Evolutionary conservation across 2,888 invertebrate species (phyloP).

Genomic region (Papilio elwesi): DNA sequence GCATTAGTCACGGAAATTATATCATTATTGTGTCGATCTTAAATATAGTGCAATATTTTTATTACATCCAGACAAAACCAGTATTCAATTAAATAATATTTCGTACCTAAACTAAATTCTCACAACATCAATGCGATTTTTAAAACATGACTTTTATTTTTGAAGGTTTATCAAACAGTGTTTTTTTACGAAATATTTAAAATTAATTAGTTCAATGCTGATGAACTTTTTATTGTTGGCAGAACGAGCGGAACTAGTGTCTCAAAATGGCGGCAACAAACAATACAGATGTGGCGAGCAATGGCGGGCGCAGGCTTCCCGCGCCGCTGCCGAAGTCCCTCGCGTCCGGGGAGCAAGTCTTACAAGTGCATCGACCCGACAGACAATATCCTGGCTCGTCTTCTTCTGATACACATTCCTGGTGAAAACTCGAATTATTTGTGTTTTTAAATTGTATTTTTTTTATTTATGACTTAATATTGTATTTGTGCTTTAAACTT

Average conservation of each 20-base stretch:
- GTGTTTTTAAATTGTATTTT: background rate
- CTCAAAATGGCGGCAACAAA: conserved; percentile 61
- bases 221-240: conserved; percentile 22
- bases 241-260: conserved; percentile 50
- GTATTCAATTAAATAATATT: background rate
- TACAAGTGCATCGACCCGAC: conserved; percentile 75
- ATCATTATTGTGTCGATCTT: background rate
- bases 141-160: no score
- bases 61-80: no score
- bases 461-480: no score
- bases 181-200: no score
- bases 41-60: conserved; percentile 9
- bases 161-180: no score
- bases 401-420: conserved; percentile 80
- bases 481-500: no score
- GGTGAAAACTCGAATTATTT: conserved; percentile 37
- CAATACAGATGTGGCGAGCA: conserved; percentile 55
- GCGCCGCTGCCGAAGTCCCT: conserved; percentile 69
- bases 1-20: background rate
- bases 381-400: conserved; percentile 77
- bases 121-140: background rate
- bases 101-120: background rate
- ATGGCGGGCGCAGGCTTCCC: conserved; percentile 55
- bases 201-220: conserved; percentile 16
- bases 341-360: conserved; percentile 73